Evolutionary conservation across 64 coral and sea anemone species (phyloP).

Genomic region (Montipora cactus): DNA sequence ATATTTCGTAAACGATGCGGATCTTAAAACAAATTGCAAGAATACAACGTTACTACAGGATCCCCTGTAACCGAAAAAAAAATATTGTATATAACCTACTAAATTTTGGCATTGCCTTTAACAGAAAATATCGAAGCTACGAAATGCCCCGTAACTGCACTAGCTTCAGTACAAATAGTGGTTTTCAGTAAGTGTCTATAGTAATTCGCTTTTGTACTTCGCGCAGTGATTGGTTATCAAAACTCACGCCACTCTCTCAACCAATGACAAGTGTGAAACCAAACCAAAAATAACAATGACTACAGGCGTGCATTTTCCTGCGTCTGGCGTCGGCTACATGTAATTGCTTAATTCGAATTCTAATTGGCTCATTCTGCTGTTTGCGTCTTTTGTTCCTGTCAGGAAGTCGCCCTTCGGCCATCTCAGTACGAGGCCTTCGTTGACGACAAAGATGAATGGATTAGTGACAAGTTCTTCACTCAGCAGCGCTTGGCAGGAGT

Average conservation of each 20-base stretch:
- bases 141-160: neutral
- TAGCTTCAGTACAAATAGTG: neutral
- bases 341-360: too few species aligned
- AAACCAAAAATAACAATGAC: neutral
- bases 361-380: neutral
- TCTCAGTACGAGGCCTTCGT: constrained; percentile 31
- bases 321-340: too few species aligned
- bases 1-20: too few species aligned
- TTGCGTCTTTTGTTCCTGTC: neutral
- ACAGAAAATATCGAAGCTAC: neutral
- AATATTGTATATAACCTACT: neutral
- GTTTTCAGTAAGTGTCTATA: neutral
- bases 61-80: neutral
- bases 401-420: neutral
- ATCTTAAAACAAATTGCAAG: too few species aligned
- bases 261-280: neutral
- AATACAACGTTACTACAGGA: too few species aligned
- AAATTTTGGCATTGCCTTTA: neutral
- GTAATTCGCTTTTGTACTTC: neutral
- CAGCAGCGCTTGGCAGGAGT: constrained; percentile 51
- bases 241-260: neutral
- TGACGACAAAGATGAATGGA: constrained; percentile 35
- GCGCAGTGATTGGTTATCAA: neutral
- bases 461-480: constrained; percentile 53
- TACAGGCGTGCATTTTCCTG: too few species aligned